Conservation (phyloP, 1,140 invertebrate genomes). For the Sycophila sp. region DNA sequence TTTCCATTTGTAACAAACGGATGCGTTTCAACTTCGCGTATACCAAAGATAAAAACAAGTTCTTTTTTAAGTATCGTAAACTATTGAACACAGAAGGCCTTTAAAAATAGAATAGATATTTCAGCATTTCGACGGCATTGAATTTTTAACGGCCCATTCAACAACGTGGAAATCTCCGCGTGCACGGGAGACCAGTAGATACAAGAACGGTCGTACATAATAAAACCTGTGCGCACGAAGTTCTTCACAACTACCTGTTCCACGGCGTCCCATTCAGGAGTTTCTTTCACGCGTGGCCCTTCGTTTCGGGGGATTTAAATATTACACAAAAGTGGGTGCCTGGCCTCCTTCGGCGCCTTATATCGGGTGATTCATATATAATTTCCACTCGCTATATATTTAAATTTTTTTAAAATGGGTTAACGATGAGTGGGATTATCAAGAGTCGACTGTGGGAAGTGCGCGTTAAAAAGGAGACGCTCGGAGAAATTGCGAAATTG, state of each 20-base stretch:
- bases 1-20: too few relatives aligned
- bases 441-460: too few relatives aligned
- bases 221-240: conserved; percentile 2
- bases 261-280: conserved; percentile 1
- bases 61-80: too few relatives aligned
- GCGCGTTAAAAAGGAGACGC: too few relatives aligned
- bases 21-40: too few relatives aligned
- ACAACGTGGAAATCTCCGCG: neutral
- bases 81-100: too few relatives aligned
- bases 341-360: neutral
- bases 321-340: too few relatives aligned
- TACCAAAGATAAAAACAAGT: too few relatives aligned
- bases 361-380: neutral
- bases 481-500: too few relatives aligned
- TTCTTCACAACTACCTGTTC: conserved; percentile 6
- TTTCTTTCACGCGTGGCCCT: conserved; percentile 5
- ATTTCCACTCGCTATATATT: conserved; percentile 9
- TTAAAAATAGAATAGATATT: neutral
- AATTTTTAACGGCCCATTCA: neutral
- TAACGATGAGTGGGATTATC: conserved; percentile 19
- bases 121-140: neutral
- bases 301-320: conserved; percentile 10
- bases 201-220: too few relatives aligned
- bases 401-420: conserved; percentile 25
- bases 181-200: too few relatives aligned